Base-by-base conservation (phyloP, 2,113 vertebrate species). In the Zosterops borbonicus region DNA sequence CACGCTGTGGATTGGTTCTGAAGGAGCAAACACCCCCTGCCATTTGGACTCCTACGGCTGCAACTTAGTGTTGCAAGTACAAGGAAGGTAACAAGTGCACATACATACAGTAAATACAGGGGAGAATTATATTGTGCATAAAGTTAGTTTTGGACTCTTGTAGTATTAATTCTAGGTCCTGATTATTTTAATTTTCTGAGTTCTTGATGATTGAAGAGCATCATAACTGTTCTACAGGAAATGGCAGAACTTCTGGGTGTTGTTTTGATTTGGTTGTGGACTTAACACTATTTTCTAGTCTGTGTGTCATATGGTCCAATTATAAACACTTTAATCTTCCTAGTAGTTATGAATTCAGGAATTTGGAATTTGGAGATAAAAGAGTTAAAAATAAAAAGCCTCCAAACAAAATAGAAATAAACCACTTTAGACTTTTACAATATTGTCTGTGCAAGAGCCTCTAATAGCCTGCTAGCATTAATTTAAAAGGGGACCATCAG, bases 41-140 rank as follows among this genome's bases (percentile, higher is more conserved):
- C 99, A 99, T 95, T 96, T 98, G 96, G 99, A 99, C 96, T 98
- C 99, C 21, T 99, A 99, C 0, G 99, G 99, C 63, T 99, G 98
- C 96, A 99, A 99, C 96, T 97, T 99, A 89, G 99, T 99, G 10
- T 93, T 99, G 90, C 99, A 99, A 96, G 98, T 99, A 27, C 98
- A 99, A 95, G 99, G 99, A 98, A 99, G 99, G 99, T 99, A 98
- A 92, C 53, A 29, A 92, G 41, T 25, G 23, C 46, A 35, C 56
- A 49, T 35, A 41, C 47, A 7, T 59, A 70, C 8, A 41, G 39
- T 29, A 78, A 80, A 77, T 68, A 56, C 16, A 73, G 46, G 18
- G 42, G 19, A 67, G 68, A 39, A 21, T 78, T 70, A 46, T 5
- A 18, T 21, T 24, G 23, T 64, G 55, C 46, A 58, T 49, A 33